Conservation (phyloP, 2,797 vertebrate genomes). For the Gallinago stenura region DNA sequence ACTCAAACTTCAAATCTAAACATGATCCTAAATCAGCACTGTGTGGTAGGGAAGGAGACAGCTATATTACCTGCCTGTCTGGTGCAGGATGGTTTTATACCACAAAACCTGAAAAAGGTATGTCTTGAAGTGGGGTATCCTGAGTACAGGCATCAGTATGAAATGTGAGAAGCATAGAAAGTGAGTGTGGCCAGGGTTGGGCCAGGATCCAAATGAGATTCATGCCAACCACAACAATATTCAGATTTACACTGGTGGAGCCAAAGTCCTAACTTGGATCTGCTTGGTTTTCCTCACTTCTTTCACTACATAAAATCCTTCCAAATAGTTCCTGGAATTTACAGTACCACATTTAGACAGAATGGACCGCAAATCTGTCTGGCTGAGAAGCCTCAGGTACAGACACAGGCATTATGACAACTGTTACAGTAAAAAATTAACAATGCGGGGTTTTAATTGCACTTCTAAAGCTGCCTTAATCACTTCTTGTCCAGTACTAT, state of each 20-base stretch:
- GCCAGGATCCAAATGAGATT: neutral
- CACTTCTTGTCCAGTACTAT: neutral
- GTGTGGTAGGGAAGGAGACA: neutral
- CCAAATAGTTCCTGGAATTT: slow-evolving; percentile 24
- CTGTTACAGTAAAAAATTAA: neutral
- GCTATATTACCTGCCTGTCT: neutral
- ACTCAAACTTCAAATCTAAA: slow-evolving; percentile 19
- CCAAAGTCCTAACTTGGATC: slow-evolving; percentile 30
- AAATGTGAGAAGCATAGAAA: slow-evolving; percentile 18
- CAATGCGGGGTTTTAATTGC: fast-evolving
- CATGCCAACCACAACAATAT: slow-evolving; percentile 37
- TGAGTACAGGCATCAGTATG: neutral
- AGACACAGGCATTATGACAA: neutral
- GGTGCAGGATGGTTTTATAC: neutral
- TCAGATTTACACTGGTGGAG: neutral
- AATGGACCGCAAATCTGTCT: neutral
- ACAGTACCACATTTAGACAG: neutral
- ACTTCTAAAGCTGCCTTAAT: neutral
- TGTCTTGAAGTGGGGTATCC: neutral
- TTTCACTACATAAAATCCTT: slow-evolving; percentile 4
- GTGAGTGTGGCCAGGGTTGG: neutral
- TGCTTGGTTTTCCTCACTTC: neutral
- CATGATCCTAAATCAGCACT: neutral
- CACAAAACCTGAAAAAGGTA: slow-evolving; percentile 14
- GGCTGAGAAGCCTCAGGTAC: neutral